These are phyloP conservation scores for Temnopleurus reevesii DNA, from an alignment of 53 echinoderm and acorn worm genomes.

Conservation along the genomic window DNA sequence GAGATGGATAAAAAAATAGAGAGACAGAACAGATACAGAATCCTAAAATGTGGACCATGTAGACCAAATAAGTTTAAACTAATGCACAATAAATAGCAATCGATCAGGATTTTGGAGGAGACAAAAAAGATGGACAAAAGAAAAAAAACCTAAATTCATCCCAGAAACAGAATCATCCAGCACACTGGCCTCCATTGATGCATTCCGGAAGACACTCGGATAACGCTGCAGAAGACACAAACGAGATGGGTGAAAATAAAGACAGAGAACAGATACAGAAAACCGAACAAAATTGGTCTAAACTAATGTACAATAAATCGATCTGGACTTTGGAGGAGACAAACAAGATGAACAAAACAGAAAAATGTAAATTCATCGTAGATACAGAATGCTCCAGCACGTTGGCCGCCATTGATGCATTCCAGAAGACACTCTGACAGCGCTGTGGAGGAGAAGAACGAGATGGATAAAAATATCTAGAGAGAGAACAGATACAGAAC, in stretches of 20 bases:
- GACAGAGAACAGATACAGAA: too few species aligned
- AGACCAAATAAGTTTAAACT: background rate
- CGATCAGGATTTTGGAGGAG: background rate
- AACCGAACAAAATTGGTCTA: too few species aligned
- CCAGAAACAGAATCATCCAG: too few species aligned
- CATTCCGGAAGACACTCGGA: background rate
- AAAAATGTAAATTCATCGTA: constrained; percentile 21
- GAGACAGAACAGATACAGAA: too few species aligned
- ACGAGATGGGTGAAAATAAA: background rate
- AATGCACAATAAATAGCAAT: background rate
- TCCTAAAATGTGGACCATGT: too few species aligned
- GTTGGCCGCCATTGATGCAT: constrained; percentile 63
- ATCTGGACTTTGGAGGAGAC: too few species aligned
- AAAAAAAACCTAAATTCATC: background rate
- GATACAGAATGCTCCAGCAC: constrained; percentile 64
- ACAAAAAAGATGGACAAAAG: background rate
- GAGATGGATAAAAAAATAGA: background rate
- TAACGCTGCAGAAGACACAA: background rate
- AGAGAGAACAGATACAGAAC: background rate
- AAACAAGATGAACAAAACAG: background rate
- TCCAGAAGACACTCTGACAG: background rate
- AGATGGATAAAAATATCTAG: background rate
- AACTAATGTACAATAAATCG: too few species aligned
- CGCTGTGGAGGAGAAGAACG: background rate
- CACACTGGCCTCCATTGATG: background rate